These are phyloP conservation scores for Apamea anceps DNA, from an alignment of 2,888 invertebrate genomes.

Conservation along the genomic window DNA sequence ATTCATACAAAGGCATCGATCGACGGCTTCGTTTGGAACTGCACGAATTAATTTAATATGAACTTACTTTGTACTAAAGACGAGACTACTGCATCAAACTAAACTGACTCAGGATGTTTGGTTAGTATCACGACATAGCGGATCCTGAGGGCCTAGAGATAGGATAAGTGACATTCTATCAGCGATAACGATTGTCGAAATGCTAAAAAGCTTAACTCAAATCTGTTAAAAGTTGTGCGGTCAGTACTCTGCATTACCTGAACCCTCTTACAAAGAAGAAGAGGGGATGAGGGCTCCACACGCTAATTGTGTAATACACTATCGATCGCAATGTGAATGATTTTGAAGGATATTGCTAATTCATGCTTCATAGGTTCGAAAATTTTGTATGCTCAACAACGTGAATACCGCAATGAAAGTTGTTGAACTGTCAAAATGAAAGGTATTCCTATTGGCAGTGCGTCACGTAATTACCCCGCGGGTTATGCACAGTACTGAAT, in stretches of 20 bases:
- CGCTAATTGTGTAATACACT: background rate
- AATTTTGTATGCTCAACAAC: background rate
- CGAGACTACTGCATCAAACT: background rate
- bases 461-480: background rate
- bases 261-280: too few relatives aligned
- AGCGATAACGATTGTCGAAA: too few relatives aligned
- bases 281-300: background rate
- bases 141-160: too few relatives aligned
- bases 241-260: background rate
- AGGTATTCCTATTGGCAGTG: too few relatives aligned
- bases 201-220: too few relatives aligned
- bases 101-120: too few relatives aligned
- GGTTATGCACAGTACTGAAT: background rate
- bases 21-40: conserved; percentile 40
- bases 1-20: conserved; percentile 42
- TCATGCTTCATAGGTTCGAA: background rate
- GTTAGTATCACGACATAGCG: background rate
- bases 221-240: too few relatives aligned
- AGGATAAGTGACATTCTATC: too few relatives aligned
- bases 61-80: conserved; percentile 43
- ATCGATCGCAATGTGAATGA: background rate
- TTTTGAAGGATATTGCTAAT: background rate
- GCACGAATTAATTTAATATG: conserved; percentile 67
- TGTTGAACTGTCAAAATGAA: background rate
- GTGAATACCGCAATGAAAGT: background rate